These are phyloP conservation scores for Tretioscincus oriximinensis DNA, from an alignment of 2,113 vertebrate genomes.

Conservation along the genomic window DNA sequence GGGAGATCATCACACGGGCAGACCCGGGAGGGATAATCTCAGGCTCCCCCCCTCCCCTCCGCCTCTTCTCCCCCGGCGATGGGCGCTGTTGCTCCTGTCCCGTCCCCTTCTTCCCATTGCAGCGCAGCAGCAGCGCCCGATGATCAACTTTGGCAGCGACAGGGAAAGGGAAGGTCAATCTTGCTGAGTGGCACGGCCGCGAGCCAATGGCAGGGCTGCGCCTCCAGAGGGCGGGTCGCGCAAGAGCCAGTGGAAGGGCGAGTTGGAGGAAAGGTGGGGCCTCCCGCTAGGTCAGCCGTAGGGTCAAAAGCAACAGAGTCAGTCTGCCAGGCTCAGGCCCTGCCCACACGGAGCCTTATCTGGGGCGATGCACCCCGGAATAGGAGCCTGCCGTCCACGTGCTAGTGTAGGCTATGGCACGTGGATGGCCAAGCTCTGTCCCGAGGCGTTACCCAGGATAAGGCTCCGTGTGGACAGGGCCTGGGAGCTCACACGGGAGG, in stretches of 20 bases:
- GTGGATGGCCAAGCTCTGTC: too few relatives aligned
- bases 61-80: constrained; percentile 4
- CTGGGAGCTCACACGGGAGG: too few relatives aligned
- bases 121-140: constrained; percentile 30
- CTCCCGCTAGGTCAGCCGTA: background rate
- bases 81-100: constrained; percentile 7
- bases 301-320: too few relatives aligned
- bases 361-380: too few relatives aligned
- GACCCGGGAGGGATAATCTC: constrained; percentile 35
- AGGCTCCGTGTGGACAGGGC: too few relatives aligned
- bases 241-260: background rate
- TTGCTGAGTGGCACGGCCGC: background rate
- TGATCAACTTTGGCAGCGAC: constrained; percentile 36
- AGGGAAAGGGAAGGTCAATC: background rate
- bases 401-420: too few relatives aligned
- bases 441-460: too few relatives aligned
- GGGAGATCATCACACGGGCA: constrained; percentile 6
- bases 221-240: background rate
- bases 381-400: too few relatives aligned
- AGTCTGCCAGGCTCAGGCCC: too few relatives aligned
- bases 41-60: background rate
- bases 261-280: background rate
- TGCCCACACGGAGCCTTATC: too few relatives aligned
- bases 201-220: background rate
- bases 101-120: constrained; percentile 54